These are phyloP conservation scores for Trialeurodes vaporariorum DNA, from an alignment of 1,140 invertebrate genomes.

Conservation along the genomic window DNA sequence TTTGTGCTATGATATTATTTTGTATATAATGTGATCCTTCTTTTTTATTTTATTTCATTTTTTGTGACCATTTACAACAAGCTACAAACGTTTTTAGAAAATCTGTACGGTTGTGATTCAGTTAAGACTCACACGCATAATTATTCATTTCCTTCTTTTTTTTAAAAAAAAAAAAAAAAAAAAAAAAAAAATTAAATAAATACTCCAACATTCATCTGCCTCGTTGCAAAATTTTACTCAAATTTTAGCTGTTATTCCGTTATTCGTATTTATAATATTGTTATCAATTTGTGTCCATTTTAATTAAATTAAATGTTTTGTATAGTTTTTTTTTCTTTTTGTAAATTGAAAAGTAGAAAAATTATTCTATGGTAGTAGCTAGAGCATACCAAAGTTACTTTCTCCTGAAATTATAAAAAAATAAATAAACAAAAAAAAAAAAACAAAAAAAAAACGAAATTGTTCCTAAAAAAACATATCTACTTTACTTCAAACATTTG, in stretches of 20 bases:
- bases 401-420: background rate
- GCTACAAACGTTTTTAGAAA: too few species aligned
- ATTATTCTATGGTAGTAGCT: background rate
- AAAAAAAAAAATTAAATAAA: too few species aligned
- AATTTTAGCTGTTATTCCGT: background rate
- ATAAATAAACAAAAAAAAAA: background rate
- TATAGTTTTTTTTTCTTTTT: background rate
- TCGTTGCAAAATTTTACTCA: too few species aligned
- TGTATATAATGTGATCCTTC: too few species aligned
- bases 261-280: background rate
- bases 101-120: too few species aligned
- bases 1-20: too few species aligned
- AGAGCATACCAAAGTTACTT: background rate
- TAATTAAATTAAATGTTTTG: background rate
- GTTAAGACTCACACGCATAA: too few species aligned
- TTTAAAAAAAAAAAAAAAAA: too few species aligned
- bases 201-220: too few species aligned
- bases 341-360: background rate
- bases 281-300: background rate
- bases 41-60: too few species aligned
- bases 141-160: too few species aligned
- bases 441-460: background rate
- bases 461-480: slow-evolving; percentile 1
- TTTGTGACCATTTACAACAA: too few species aligned
- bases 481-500: background rate